A percentile compares a stretch with the other conserved stretches of the same genome.
Evolutionary conservation across 2,113 vertebrate genomes (phyloP).

Genomic region (Sebastes schlegelii): DNA sequence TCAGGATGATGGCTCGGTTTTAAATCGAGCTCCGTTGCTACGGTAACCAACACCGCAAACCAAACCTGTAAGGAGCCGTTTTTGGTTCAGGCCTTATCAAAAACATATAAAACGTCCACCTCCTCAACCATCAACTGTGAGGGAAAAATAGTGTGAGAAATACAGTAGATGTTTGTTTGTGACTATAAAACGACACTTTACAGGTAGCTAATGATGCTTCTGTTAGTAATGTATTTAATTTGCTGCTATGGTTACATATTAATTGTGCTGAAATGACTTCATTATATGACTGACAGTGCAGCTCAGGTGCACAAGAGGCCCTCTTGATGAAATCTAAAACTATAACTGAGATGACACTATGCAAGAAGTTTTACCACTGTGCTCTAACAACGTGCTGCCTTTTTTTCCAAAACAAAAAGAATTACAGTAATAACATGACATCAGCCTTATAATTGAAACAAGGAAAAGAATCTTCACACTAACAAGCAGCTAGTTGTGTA

Average conservation of each 20-base stretch:
- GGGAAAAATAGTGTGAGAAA: not conserved
- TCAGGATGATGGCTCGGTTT: not conserved
- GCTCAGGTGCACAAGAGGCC: not conserved
- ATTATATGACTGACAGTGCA: not conserved
- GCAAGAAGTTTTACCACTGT: not conserved
- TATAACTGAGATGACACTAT: not conserved
- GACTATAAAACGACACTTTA: not conserved
- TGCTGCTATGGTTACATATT: not conserved
- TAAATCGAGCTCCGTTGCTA: not conserved
- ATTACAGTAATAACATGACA: too few relatives aligned
- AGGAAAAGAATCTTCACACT: not conserved
- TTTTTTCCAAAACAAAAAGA: too few relatives aligned
- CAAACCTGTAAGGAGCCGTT: constrained; percentile 2
- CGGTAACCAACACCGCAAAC: constrained; percentile 19
- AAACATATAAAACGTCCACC: constrained; percentile 14
- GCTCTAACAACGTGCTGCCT: not conserved
- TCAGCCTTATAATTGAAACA: not conserved
- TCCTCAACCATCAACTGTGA: constrained; percentile 4
- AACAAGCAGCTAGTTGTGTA: not conserved
- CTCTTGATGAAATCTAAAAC: not conserved
- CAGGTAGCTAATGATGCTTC: not conserved
- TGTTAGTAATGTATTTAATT: not conserved
- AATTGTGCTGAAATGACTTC: not conserved
- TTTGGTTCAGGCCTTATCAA: constrained; percentile 24
- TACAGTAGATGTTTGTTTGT: not conserved